Conservation (phyloP, 1,140 invertebrate genomes). For the Antheraea mylitta region DNA sequence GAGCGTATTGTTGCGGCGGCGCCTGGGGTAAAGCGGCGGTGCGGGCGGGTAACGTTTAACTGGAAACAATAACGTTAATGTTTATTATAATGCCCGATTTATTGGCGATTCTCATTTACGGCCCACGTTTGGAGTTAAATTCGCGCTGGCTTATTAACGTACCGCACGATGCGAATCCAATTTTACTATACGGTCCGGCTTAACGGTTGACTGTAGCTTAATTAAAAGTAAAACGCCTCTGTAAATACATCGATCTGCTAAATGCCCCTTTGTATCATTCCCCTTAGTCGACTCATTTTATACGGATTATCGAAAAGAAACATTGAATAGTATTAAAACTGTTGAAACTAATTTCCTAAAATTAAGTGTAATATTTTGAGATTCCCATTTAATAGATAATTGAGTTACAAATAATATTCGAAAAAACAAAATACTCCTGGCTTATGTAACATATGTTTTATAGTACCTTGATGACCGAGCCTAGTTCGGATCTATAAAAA, state of each 20-base stretch:
- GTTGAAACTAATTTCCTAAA: too few relatives aligned
- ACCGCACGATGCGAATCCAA: slow-evolving; percentile 44
- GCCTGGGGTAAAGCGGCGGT: slow-evolving; percentile 38
- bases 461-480: too few relatives aligned
- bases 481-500: too few relatives aligned
- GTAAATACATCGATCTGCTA: slow-evolving; percentile 53
- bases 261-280: slow-evolving; percentile 32
- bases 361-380: too few relatives aligned
- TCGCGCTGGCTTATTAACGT: slow-evolving; percentile 57
- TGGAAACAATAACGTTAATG: slow-evolving; percentile 69
- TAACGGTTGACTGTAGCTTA: slow-evolving; percentile 58
- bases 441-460: too few relatives aligned
- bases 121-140: slow-evolving; percentile 50
- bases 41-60: slow-evolving; percentile 44
- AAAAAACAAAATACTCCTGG: too few relatives aligned
- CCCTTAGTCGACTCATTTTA: slow-evolving; percentile 38
- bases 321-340: too few relatives aligned
- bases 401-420: too few relatives aligned
- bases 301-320: slow-evolving; percentile 26
- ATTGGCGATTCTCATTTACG: slow-evolving; percentile 65
- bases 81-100: slow-evolving; percentile 71
- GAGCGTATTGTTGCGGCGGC: slow-evolving; percentile 61
- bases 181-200: slow-evolving; percentile 59
- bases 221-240: slow-evolving; percentile 70
- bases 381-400: too few relatives aligned